A percentile compares a stretch with the other conserved stretches of the same genome.
phyloP scores from a whole-genome alignment of 2,888 invertebrate genomes.

The Sminthurides aquaticus region DNA sequence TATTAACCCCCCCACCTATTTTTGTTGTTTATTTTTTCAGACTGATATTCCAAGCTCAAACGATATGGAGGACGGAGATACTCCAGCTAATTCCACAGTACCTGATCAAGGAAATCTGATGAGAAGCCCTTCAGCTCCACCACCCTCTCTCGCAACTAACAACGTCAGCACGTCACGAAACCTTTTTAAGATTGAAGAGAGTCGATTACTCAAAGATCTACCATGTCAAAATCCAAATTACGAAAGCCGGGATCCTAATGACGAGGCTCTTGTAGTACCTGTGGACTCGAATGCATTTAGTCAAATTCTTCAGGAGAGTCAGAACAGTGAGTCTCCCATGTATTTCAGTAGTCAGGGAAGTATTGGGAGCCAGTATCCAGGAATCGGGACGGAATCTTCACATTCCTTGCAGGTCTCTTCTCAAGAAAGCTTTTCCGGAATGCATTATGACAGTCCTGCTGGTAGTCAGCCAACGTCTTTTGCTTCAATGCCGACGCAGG shows the following conservation, averaged over 20 bases:
- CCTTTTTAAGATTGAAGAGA: not conserved
- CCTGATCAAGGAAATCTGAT: not conserved
- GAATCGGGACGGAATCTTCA: not conserved
- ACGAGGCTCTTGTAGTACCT: not conserved
- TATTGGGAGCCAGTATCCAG: not conserved
- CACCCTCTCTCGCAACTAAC: no score
- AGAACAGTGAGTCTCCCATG: not conserved
- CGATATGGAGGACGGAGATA: no score
- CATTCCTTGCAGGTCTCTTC: not conserved
- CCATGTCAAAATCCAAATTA: not conserved
- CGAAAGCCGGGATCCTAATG: not conserved
- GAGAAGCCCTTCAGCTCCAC: no score
- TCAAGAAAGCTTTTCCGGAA: slow-evolving; percentile 10
- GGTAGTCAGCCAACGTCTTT: slow-evolving; percentile 11
- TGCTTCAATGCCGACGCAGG: slow-evolving; percentile 11
- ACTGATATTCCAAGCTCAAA: no score
- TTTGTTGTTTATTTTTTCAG: no score
- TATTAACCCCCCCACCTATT: no score
- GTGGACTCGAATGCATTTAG: not conserved
- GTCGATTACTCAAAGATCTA: not conserved
- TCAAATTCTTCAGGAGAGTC: not conserved
- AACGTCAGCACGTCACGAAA: no score
- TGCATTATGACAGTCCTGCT: slow-evolving; percentile 16
- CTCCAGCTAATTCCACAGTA: not conserved
- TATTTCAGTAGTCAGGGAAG: not conserved